A percentile compares a stretch with the other conserved stretches of the same genome.
Evolutionary conservation across 2,797 vertebrate species (phyloP).

Genomic region (Hemitrygon akajei): DNA sequence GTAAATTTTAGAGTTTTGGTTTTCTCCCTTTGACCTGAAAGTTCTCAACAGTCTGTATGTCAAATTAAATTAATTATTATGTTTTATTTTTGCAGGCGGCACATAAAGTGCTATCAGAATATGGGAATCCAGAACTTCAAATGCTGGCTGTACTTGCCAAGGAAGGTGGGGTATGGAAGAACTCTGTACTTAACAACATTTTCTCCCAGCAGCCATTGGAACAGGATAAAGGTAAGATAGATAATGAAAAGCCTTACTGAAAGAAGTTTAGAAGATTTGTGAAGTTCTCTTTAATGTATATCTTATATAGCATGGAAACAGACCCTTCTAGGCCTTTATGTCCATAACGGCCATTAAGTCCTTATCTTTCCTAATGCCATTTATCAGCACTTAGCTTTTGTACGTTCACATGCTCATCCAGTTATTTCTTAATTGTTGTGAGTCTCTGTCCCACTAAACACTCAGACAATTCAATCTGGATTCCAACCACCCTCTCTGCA

Average conservation of each 20-base stretch:
- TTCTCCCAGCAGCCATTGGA: conserved; percentile 65
- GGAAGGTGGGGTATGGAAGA: conserved; percentile 78
- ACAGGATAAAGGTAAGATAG: conserved; percentile 66
- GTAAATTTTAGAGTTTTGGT: neutral
- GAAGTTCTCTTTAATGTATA: too few species aligned
- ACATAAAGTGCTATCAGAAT: conserved; percentile 72
- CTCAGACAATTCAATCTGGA: too few species aligned
- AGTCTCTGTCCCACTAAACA: too few species aligned
- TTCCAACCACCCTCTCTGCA: too few species aligned
- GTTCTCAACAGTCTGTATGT: neutral
- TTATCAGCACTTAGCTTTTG: too few species aligned
- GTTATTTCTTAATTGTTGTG: too few species aligned
- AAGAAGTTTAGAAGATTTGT: too few species aligned
- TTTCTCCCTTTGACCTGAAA: conserved; percentile 15
- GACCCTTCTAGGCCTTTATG: too few species aligned
- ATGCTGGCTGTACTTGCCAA: conserved; percentile 68
- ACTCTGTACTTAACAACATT: conserved; percentile 66
- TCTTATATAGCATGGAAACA: too few species aligned
- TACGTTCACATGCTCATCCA: too few species aligned
- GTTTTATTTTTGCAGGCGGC: conserved; percentile 58
- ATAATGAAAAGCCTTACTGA: conserved; percentile 33
- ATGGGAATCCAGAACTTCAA: conserved; percentile 69
- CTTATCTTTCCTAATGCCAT: too few species aligned
- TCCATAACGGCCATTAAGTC: too few species aligned
- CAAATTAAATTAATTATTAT: conserved; percentile 9